Conservation (phyloP, 2,113 vertebrate genomes). For the Marcusenius ussheri region DNA sequence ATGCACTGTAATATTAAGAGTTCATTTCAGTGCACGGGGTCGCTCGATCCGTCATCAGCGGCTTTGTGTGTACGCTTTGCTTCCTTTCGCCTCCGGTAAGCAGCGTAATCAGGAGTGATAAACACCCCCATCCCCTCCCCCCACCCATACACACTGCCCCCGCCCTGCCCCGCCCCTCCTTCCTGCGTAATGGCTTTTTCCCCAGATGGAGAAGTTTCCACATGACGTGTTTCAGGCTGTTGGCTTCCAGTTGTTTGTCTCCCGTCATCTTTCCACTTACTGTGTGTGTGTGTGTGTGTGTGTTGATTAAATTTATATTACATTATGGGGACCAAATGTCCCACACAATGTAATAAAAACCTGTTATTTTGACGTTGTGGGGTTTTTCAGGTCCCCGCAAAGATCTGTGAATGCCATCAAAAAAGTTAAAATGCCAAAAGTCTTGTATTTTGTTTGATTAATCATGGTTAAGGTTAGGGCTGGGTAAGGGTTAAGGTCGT, state of each 20-base stretch:
- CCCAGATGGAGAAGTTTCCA: conserved; percentile 30
- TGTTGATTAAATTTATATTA: no score
- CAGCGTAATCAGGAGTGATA: conserved; percentile 29
- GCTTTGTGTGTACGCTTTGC: neutral
- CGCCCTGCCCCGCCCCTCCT: no score
- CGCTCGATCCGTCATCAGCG: neutral
- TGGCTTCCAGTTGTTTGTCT: conserved; percentile 20
- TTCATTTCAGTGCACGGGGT: neutral
- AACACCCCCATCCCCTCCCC: conserved; percentile 13
- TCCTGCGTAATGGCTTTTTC: conserved; percentile 14
- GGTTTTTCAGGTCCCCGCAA: no score
- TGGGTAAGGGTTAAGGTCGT: no score
- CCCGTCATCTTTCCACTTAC: neutral
- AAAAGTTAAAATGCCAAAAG: no score
- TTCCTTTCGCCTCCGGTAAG: neutral
- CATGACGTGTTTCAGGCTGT: neutral
- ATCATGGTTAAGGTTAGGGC: no score
- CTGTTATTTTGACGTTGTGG: no score
- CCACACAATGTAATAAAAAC: no score
- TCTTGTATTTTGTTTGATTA: no score
- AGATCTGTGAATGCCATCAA: no score
- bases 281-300: neutral
- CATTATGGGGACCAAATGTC: no score
- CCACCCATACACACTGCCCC: no score
- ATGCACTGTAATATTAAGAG: neutral